These are phyloP conservation scores for Pocillopora grandis DNA, from an alignment of 92 coral and sea anemone genomes.

Conservation along the genomic window DNA sequence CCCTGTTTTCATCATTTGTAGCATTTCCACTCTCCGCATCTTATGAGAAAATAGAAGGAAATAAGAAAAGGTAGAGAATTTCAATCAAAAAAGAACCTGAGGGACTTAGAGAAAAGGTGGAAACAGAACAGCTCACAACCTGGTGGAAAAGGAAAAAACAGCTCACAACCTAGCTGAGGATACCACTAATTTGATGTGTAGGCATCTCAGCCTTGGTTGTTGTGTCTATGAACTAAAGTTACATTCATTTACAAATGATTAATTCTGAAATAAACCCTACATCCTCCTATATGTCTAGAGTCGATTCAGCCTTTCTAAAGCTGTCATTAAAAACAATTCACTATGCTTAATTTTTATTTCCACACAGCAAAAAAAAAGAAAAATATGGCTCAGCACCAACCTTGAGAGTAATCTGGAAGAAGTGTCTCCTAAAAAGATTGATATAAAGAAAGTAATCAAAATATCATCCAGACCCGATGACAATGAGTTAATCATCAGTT, in stretches of 20 bases:
- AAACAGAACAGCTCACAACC: neutral
- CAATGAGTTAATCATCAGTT: neutral
- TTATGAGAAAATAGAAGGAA: neutral
- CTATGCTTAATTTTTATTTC: neutral
- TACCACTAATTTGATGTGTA: neutral
- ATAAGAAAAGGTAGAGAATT: neutral
- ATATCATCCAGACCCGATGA: neutral
- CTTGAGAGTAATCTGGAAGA: conserved; percentile 80
- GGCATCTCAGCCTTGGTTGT: neutral
- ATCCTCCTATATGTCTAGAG: no score
- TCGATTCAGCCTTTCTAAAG: no score
- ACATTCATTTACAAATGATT: no score
- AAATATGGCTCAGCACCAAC: conserved; percentile 32
- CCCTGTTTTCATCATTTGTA: conserved; percentile 64
- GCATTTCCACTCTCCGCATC: conserved; percentile 68
- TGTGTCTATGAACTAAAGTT: no score
- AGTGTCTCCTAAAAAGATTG: conserved; percentile 74
- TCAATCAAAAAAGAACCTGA: neutral
- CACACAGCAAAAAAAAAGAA: neutral
- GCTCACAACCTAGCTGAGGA: neutral
- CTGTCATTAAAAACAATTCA: no score
- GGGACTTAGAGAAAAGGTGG: neutral
- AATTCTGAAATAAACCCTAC: no score
- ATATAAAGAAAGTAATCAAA: neutral
- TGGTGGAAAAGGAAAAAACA: neutral